Percentiles rank a stretch among this genome's conserved stretches.
Evolutionary conservation across 2,797 vertebrate species (phyloP).

Genomic region (Nasua narica): DNA sequence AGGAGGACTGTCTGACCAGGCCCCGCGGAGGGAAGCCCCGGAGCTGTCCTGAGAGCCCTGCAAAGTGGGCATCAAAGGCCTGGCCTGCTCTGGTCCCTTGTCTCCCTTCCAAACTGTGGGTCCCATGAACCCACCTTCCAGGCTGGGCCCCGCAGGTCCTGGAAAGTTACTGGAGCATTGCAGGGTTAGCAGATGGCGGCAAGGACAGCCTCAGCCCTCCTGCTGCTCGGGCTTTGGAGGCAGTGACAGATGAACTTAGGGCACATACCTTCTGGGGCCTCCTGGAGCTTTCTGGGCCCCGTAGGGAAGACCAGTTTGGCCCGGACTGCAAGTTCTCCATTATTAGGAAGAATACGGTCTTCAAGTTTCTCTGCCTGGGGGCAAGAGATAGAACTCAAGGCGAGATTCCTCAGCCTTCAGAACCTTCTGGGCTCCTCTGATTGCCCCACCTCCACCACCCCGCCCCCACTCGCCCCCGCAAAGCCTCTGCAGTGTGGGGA

Average conservation of each 20-base stretch:
- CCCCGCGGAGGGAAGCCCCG: too few species aligned
- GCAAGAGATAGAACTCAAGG: neutral
- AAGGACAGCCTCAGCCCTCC: neutral
- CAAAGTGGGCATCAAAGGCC: neutral
- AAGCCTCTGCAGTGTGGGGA: neutral
- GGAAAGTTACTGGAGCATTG: fast-evolving
- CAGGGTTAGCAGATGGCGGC: fast-evolving
- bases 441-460: too few species aligned
- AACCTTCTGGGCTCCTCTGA: neutral
- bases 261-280: slow-evolving; percentile 47
- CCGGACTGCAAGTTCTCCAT: slow-evolving; percentile 78
- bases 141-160: neutral
- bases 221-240: neutral
- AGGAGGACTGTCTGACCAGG: fast-evolving
- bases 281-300: slow-evolving; percentile 55
- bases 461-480: neutral
- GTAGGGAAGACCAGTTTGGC: slow-evolving; percentile 77
- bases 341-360: slow-evolving; percentile 64
- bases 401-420: neutral
- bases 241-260: neutral
- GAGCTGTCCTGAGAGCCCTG: neutral
- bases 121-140: neutral
- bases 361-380: slow-evolving; percentile 81
- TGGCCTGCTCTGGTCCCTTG: fast-evolving
- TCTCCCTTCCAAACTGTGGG: fast-evolving